These are phyloP conservation scores for Pterois miles DNA, from an alignment of 2,797 vertebrate species.

Conservation along the genomic window DNA sequence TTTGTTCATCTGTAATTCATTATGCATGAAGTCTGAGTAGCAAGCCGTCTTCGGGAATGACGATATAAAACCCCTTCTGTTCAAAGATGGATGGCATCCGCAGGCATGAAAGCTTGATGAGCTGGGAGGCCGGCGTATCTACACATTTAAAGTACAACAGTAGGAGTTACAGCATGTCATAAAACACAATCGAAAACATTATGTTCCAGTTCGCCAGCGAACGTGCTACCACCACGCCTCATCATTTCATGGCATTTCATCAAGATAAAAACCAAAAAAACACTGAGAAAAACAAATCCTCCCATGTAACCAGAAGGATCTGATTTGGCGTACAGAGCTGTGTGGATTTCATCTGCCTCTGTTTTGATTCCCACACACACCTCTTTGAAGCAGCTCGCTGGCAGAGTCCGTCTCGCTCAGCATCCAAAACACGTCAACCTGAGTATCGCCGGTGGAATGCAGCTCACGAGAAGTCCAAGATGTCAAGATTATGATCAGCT, in stretches of 20 bases:
- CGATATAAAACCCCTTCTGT: slow-evolving; percentile 20
- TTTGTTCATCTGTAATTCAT: slow-evolving; percentile 31
- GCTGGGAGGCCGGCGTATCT: background rate
- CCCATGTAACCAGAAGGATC: slow-evolving; percentile 9
- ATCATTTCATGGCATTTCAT: slow-evolving; percentile 1
- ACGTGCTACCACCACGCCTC: background rate
- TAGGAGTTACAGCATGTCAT: background rate
- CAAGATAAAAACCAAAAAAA: slow-evolving; percentile 4
- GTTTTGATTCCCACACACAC: slow-evolving; percentile 58
- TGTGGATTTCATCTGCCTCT: slow-evolving; percentile 45
- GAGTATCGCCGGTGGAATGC: background rate
- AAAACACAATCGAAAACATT: background rate
- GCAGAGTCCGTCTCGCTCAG: slow-evolving; percentile 33
- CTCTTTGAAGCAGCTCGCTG: slow-evolving; percentile 53
- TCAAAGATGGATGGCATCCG: slow-evolving; percentile 1
- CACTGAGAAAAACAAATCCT: slow-evolving; percentile 3
- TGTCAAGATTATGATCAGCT: background rate
- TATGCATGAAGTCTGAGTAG: slow-evolving; percentile 31
- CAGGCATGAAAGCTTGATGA: slow-evolving; percentile 23
- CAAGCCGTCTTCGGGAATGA: slow-evolving; percentile 3
- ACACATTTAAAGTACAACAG: background rate
- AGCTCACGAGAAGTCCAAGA: background rate
- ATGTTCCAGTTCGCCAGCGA: background rate
- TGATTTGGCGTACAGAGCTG: slow-evolving; percentile 45
- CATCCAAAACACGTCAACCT: slow-evolving; percentile 30